These are phyloP conservation scores for Oreohelix idahoensis DNA, from an alignment of 1,140 invertebrate genomes.

Conservation along the genomic window DNA sequence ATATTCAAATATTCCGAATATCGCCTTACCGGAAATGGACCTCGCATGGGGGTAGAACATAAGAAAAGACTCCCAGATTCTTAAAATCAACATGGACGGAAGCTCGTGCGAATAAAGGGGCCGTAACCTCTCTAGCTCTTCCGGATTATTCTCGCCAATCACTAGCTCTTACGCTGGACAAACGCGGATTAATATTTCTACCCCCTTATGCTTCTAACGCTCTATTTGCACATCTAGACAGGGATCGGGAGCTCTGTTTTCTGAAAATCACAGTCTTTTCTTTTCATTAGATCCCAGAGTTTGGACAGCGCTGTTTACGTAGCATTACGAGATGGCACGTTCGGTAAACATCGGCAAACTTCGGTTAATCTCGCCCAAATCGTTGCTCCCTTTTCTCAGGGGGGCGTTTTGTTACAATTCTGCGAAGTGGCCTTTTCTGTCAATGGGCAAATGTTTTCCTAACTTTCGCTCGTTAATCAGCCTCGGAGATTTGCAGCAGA, in stretches of 20 bases:
- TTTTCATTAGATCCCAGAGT: conserved; percentile 29
- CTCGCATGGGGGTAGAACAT: not conserved
- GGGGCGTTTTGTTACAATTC: conserved; percentile 40
- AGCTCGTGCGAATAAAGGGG: not conserved
- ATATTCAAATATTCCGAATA: not conserved
- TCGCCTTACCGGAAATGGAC: conserved; percentile 3
- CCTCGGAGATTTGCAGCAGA: conserved; percentile 38
- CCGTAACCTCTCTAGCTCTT: conserved; percentile 16
- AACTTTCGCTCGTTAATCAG: conserved; percentile 40
- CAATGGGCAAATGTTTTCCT: conserved; percentile 42
- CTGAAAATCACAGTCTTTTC: conserved; percentile 37
- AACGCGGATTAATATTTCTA: conserved; percentile 43
- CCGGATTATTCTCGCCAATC: conserved; percentile 20
- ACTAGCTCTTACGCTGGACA: conserved; percentile 30
- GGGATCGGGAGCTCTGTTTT: conserved; percentile 29
- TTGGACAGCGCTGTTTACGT: conserved; percentile 28
- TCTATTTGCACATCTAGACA: conserved; percentile 28
- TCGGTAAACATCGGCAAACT: conserved; percentile 40
- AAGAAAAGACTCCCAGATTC: not conserved
- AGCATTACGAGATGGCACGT: conserved; percentile 38
- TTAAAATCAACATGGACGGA: conserved; percentile 12
- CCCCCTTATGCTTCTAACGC: conserved; percentile 4
- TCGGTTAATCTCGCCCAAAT: conserved; percentile 41
- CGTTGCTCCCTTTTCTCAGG: conserved; percentile 19
- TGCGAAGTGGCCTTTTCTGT: conserved; percentile 27